phyloP scores from a whole-genome alignment of 2,888 invertebrate genomes.

The Mesorhabditis spiculigera region DNA sequence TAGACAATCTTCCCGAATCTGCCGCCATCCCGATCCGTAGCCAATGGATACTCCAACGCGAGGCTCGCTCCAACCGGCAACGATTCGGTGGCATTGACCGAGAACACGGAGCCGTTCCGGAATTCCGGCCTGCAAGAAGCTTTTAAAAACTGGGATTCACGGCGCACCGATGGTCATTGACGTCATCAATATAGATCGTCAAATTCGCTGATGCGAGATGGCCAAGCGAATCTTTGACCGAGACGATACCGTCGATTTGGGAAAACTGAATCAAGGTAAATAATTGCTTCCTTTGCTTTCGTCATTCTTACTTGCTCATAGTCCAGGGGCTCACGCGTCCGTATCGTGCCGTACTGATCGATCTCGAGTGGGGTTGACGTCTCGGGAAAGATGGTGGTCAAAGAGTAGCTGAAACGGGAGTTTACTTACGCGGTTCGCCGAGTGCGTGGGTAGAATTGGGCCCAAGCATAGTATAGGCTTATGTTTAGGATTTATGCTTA shows the following conservation, averaged over 20 bases:
- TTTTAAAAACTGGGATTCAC: background rate
- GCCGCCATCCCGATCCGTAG: conserved; percentile 25
- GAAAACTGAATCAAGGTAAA: background rate
- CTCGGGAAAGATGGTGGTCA: background rate
- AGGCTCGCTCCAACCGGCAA: conserved; percentile 22
- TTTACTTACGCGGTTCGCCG: too few species aligned
- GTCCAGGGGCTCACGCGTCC: conserved; percentile 16
- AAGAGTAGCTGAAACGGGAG: background rate
- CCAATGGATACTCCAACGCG: conserved; percentile 34
- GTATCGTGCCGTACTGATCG: background rate
- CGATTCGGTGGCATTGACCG: conserved; percentile 16
- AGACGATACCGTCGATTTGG: conserved; percentile 16
- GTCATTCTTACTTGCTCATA: conserved; percentile 23
- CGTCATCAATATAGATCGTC: conserved; percentile 22
- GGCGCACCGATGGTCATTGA: conserved; percentile 33
- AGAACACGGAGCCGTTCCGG: conserved; percentile 29
- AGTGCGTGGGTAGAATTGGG: too few species aligned
- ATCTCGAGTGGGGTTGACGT: background rate
- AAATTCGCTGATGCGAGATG: conserved; percentile 21
- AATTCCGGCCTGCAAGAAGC: conserved; percentile 32
- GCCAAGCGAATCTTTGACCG: conserved; percentile 13
- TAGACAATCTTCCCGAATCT: conserved; percentile 20
- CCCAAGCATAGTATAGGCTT: too few species aligned
- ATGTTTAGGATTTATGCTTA: too few species aligned
- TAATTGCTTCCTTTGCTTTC: background rate